These are phyloP conservation scores for Sebastes kiyomatsui DNA, from an alignment of 2,797 vertebrate species.

Conservation along the genomic window DNA sequence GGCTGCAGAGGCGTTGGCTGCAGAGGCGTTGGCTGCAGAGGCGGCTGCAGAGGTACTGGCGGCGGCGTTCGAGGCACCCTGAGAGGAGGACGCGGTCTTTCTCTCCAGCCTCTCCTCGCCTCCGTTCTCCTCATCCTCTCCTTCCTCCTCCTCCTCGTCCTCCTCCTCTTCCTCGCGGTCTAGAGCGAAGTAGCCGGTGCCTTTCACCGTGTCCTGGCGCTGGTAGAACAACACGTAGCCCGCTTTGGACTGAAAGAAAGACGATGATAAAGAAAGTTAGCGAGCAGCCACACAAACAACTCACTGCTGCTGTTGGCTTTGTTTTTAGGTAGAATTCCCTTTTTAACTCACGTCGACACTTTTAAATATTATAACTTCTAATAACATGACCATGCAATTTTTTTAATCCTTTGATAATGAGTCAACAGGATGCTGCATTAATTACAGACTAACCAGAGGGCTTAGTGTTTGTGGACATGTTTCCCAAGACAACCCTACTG, in stretches of 20 bases:
- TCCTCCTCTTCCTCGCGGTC: slow-evolving; percentile 88
- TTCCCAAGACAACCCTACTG: background rate
- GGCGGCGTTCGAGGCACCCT: slow-evolving; percentile 77
- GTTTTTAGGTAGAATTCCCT: background rate
- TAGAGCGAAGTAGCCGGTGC: slow-evolving; percentile 95
- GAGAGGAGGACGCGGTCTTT: slow-evolving; percentile 75
- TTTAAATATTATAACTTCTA: background rate
- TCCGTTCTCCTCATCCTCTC: slow-evolving; percentile 78
- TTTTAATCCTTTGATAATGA: background rate
- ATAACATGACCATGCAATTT: background rate
- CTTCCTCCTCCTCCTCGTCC: slow-evolving; percentile 82
- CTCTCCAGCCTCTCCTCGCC: slow-evolving; percentile 43
- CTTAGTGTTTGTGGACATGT: background rate
- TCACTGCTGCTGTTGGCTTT: background rate
- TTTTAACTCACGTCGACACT: background rate
- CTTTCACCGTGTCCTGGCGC: slow-evolving; percentile 95
- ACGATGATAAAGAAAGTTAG: background rate
- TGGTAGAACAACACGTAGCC: slow-evolving; percentile 99
- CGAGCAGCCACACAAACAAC: background rate
- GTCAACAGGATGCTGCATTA: background rate
- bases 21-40: too few relatives aligned
- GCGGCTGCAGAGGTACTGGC: slow-evolving; percentile 36
- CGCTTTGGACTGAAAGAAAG: slow-evolving; percentile 91
- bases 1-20: background rate
- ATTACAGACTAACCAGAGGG: background rate